phyloP scores from a whole-genome alignment of 2,113 vertebrate species.

The Mus spicilegus region DNA sequence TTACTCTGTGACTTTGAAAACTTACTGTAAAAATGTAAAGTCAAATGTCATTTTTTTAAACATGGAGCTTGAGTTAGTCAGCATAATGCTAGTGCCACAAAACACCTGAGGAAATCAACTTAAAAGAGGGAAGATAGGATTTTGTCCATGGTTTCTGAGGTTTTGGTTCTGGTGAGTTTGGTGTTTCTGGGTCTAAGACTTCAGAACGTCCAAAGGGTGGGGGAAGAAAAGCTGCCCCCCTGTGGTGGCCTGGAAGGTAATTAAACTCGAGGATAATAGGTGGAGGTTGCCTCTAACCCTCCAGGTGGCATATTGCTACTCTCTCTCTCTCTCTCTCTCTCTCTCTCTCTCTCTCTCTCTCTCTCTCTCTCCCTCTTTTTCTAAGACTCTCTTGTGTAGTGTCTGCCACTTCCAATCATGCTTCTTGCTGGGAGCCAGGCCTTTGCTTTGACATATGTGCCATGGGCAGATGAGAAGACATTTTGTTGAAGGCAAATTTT shows the following conservation, averaged over 20 bases:
- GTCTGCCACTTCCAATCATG: no score
- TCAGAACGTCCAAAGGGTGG: neutral
- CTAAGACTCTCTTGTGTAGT: neutral
- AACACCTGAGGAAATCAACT: no score
- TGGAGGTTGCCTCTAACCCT: no score
- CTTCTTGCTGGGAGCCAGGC: neutral
- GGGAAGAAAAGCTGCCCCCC: neutral
- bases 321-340: no score
- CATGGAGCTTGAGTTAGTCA: neutral
- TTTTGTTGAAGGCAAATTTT: neutral
- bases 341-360: no score
- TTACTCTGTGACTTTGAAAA: constrained; percentile 10
- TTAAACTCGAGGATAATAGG: no score
- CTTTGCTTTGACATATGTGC: neutral
- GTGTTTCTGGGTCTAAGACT: neutral
- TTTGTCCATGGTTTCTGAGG: neutral
- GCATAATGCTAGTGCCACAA: neutral
- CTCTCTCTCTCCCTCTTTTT: no score
- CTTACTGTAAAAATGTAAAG: constrained; percentile 36
- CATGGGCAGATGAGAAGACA: neutral
- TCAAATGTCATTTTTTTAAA: neutral
- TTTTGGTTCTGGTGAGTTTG: neutral
- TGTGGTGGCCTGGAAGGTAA: neutral
- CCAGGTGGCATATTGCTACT: neutral
- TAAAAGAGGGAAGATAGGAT: neutral